Evolutionary conservation across 2,797 vertebrate genomes (phyloP).

Genomic region (Babyrousa celebensis): DNA sequence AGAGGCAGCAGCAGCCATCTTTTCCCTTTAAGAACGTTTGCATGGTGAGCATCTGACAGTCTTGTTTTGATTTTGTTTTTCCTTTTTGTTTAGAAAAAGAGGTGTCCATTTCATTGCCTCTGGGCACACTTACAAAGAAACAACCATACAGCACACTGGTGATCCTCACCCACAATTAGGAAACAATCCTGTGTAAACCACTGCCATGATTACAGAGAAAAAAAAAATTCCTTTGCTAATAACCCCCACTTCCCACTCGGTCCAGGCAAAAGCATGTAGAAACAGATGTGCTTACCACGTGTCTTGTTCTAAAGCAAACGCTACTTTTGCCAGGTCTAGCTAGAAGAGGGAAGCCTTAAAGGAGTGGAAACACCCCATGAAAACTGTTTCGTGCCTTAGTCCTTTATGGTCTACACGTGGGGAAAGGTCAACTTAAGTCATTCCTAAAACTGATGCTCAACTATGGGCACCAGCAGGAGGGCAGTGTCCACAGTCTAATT

Average conservation of each 20-base stretch:
- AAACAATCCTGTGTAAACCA: conserved; percentile 84
- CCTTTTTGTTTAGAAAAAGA: conserved; percentile 82
- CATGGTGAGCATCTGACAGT: conserved; percentile 38
- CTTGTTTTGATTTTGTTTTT: conserved; percentile 85
- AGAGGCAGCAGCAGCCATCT: neutral
- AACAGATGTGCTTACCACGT: conserved; percentile 59
- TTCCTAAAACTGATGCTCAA: neutral
- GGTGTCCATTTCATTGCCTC: conserved; percentile 84
- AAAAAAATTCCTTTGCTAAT: conserved; percentile 77
- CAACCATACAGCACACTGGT: conserved; percentile 47
- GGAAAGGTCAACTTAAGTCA: neutral
- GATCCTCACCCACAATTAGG: conserved; percentile 78
- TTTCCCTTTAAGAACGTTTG: conserved; percentile 38
- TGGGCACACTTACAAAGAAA: conserved; percentile 77
- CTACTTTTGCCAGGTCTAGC: conserved; percentile 26
- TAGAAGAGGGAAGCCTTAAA: neutral
- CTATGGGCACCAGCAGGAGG: neutral
- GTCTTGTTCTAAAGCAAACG: conserved; percentile 82
- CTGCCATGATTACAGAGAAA: conserved; percentile 79
- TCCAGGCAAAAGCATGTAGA: conserved; percentile 71
- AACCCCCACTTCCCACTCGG: conserved; percentile 29
- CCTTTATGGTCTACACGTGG: neutral
- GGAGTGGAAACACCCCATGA: neutral
- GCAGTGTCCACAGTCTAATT: neutral
- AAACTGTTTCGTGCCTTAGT: neutral